These are phyloP conservation scores for Pipistrellus kuhlii DNA, from an alignment of 2,797 vertebrate species.

Conservation along the genomic window DNA sequence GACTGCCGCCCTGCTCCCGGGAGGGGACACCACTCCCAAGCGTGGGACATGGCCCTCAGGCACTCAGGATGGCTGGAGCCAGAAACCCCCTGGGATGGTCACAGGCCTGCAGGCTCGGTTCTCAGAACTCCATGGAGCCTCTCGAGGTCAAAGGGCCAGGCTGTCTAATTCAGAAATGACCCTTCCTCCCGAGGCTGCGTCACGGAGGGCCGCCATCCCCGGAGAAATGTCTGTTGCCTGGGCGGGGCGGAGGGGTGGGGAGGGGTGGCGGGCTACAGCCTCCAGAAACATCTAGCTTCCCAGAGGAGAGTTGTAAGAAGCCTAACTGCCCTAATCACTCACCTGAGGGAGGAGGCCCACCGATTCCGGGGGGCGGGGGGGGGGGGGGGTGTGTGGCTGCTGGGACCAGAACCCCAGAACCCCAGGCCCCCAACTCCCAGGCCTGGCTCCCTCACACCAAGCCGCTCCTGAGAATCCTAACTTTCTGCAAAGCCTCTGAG, in stretches of 20 bases:
- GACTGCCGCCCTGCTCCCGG: neutral
- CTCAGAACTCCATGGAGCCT: constrained; percentile 8
- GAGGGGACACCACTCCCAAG: neutral
- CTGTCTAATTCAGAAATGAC: neutral
- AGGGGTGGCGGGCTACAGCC: neutral
- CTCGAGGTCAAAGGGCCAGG: neutral
- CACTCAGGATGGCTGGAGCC: neutral
- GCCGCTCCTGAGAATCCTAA: neutral
- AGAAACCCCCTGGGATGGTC: neutral
- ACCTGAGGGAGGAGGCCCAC: neutral
- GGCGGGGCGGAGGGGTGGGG: fast-evolving
- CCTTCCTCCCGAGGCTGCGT: neutral
- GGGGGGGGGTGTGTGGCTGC: neutral
- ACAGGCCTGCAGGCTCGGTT: neutral
- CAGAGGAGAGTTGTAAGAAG: neutral
- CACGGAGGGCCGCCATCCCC: neutral
- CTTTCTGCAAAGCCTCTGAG: neutral
- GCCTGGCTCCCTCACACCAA: neutral
- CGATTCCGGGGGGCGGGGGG: neutral
- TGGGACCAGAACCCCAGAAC: neutral
- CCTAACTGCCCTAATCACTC: neutral
- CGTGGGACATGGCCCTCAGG: neutral
- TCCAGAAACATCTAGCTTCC: neutral
- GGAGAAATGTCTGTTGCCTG: neutral
- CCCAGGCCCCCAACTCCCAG: neutral